Evolutionary conservation across 2,888 invertebrate species (phyloP).

Genomic region (Megaustenia siamemsis): DNA sequence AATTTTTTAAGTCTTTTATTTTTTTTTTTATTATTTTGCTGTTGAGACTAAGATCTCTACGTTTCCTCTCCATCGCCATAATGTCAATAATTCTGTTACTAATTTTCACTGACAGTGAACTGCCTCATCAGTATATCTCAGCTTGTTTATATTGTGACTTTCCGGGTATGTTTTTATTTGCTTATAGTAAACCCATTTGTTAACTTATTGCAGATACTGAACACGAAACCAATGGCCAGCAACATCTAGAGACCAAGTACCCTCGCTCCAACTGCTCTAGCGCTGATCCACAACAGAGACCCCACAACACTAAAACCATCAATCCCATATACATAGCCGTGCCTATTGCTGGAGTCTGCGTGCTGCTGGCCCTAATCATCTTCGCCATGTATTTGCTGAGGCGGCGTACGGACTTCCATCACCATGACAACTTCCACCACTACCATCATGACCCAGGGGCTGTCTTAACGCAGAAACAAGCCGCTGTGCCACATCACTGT

Average conservation of each 20-base stretch:
- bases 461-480: slow-evolving; percentile 9
- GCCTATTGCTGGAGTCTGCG: slow-evolving; percentile 78
- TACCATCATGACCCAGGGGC: slow-evolving; percentile 53
- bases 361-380: slow-evolving; percentile 77
- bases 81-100: too few species aligned
- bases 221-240: neutral
- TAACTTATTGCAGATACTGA: slow-evolving; percentile 12
- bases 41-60: too few species aligned
- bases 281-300: slow-evolving; percentile 32
- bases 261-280: slow-evolving; percentile 34
- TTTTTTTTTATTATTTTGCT: too few species aligned
- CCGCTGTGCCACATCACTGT: slow-evolving; percentile 53
- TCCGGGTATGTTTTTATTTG: too few species aligned
- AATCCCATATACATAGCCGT: slow-evolving; percentile 80
- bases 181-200: neutral
- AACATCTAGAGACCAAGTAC: neutral
- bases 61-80: too few species aligned
- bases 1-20: too few species aligned
- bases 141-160: too few species aligned
- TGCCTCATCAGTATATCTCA: too few species aligned
- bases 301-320: slow-evolving; percentile 62
- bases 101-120: too few species aligned
- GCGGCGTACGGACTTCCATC: slow-evolving; percentile 71
- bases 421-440: slow-evolving; percentile 65
- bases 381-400: slow-evolving; percentile 78